These are phyloP conservation scores for Isurus oxyrinchus DNA, from an alignment of 2,113 vertebrate species.

Conservation along the genomic window DNA sequence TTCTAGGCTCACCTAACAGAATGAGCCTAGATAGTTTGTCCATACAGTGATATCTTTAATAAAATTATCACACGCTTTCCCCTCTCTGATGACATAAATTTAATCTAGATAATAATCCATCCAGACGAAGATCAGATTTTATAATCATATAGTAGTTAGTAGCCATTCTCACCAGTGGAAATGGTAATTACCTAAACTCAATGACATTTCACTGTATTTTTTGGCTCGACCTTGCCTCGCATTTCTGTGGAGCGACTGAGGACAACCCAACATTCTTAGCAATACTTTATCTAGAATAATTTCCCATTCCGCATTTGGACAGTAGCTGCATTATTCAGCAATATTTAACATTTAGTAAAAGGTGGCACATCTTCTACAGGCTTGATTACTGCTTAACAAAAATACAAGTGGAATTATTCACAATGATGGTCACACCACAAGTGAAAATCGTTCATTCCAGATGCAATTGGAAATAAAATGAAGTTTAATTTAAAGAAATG, in stretches of 20 bases:
- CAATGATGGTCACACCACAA: not conserved
- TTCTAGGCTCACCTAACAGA: not conserved
- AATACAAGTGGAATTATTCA: not conserved
- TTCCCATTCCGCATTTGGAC: not conserved
- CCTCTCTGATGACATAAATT: not conserved
- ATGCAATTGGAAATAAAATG: not conserved
- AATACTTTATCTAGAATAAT: not conserved
- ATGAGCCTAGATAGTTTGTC: not conserved
- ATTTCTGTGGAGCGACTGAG: not conserved
- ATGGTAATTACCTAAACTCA: not conserved
- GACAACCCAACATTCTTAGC: not conserved
- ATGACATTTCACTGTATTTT: not conserved
- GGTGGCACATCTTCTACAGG: not conserved
- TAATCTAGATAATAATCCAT: constrained; percentile 1
- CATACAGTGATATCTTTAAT: not conserved
- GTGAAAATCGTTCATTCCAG: not conserved
- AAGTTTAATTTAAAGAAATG: not conserved
- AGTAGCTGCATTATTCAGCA: not conserved
- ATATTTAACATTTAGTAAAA: not conserved
- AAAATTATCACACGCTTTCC: not conserved
- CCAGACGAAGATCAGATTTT: not conserved
- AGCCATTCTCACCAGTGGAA: not conserved
- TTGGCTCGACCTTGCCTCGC: not conserved
- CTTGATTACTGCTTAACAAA: not conserved
- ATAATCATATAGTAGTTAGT: not conserved